These are phyloP conservation scores for Aphyosemion australe DNA, from an alignment of 2,113 vertebrate species.

Conservation along the genomic window DNA sequence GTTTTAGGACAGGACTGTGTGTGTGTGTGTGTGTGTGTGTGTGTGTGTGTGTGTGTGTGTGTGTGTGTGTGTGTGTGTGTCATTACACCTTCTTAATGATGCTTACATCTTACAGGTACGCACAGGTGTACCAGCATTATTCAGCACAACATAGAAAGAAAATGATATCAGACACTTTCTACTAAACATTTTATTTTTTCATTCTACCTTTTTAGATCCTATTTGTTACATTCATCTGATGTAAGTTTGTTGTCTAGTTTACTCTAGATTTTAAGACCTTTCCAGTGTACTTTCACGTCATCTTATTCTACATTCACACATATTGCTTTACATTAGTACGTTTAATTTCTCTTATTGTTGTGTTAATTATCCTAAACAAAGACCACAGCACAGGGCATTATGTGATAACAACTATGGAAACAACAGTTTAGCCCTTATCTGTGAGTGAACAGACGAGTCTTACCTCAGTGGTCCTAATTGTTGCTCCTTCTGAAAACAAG, in stretches of 20 bases:
- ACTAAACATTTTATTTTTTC: not conserved
- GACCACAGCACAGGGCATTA: too few relatives aligned
- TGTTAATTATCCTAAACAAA: too few relatives aligned
- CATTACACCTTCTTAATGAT: not conserved
- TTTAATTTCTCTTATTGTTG: not conserved
- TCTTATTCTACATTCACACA: not conserved
- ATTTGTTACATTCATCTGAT: not conserved
- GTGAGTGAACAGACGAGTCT: not conserved
- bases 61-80: not conserved
- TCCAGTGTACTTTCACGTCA: not conserved
- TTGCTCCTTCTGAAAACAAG: not conserved
- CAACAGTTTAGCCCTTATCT: too few relatives aligned
- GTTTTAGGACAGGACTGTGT: too few relatives aligned
- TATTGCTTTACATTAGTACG: not conserved
- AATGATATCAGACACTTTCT: not conserved
- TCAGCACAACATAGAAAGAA: not conserved
- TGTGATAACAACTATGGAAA: too few relatives aligned
- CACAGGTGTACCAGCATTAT: not conserved
- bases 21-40: too few relatives aligned
- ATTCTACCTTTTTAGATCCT: not conserved
- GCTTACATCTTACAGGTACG: constrained; percentile 10
- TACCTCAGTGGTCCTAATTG: constrained; percentile 16
- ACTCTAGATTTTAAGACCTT: not conserved
- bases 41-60: too few relatives aligned
- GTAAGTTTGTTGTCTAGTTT: not conserved